Evolutionary conservation across 2,888 invertebrate genomes (phyloP), one percentile per base, ranked within the genome.

Genomic region (Cephus rjabovi): DNA sequence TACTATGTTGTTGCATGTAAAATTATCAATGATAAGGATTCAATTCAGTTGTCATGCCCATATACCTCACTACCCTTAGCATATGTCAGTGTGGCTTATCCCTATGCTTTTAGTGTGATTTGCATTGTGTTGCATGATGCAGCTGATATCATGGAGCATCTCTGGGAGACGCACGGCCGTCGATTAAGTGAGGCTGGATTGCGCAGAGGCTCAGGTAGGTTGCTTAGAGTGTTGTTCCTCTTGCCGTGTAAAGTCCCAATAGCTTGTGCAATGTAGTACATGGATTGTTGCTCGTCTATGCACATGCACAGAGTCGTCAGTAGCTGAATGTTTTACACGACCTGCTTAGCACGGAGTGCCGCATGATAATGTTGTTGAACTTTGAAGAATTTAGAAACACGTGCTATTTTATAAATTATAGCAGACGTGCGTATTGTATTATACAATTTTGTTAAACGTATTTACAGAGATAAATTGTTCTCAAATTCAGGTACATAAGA

Each of bases 151-250:
- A 94, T 95, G 94, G 96, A 96, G 92, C 93, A 94, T 87, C 93
- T 95, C 80, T 95, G 95, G 95, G 95, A 95, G 92, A 93, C 93
- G 90, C 95, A 95, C 88, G 94, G 95, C 86, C 94, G 95, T 87
- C 94, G 95, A 90, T 94, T 95, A 90, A 95, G 95, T 92, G 96
- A 96, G 93, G 95, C 96, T 87, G 95, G 95, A 89, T 93, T 95
- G 85, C 94, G 95, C 89, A 93, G 95, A 92, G 95, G 95, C 89
- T 95, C 96, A 95, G 96, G 96, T 96, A 94, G 93, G 92, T 89
- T 78, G 56, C 56, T 56, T 56, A 56, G 56, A 56, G 56, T 56
- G 56, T 56, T 56, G 56, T 56, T 2, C 23, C 56, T 23, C 6
- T 23, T 23, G 23, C 56, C 23, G 6, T 23, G 56, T 56, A 56